Percentiles rank a stretch among this genome's conserved stretches.
Conservation (phyloP, 2,113 vertebrate genomes). For the Meriones unguiculatus region DNA sequence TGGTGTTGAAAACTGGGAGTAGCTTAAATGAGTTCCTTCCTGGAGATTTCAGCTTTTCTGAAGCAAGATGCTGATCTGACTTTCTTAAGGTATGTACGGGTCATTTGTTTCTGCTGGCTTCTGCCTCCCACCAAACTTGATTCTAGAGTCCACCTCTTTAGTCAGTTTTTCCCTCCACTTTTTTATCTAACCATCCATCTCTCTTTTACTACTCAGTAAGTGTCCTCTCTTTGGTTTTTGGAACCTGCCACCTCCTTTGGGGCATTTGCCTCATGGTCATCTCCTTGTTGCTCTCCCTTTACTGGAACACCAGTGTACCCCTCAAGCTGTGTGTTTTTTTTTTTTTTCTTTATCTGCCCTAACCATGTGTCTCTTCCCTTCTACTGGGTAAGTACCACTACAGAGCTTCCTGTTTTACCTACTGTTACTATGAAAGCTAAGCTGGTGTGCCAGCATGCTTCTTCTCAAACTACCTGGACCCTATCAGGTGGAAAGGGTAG, state of each 20-base stretch:
- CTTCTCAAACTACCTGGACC: neutral
- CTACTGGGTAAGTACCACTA: neutral
- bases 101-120: neutral
- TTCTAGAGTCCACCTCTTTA: neutral
- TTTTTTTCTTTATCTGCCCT: neutral
- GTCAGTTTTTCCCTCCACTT: neutral
- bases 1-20: neutral
- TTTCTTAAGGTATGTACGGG: neutral
- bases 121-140: neutral
- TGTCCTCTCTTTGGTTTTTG: neutral
- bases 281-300: neutral
- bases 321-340: too few species aligned
- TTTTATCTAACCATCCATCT: neutral
- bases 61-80: neutral
- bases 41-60: neutral
- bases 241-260: neutral
- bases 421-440: neutral
- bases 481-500: neutral
- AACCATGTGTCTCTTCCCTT: neutral
- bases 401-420: neutral
- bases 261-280: neutral
- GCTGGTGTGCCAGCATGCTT: neutral
- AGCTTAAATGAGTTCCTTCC: neutral
- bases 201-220: neutral
- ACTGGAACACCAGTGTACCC: neutral